Evolutionary conservation across 2,113 vertebrate genomes (phyloP).

Genomic region (Chaetorhynchus papuensis): DNA sequence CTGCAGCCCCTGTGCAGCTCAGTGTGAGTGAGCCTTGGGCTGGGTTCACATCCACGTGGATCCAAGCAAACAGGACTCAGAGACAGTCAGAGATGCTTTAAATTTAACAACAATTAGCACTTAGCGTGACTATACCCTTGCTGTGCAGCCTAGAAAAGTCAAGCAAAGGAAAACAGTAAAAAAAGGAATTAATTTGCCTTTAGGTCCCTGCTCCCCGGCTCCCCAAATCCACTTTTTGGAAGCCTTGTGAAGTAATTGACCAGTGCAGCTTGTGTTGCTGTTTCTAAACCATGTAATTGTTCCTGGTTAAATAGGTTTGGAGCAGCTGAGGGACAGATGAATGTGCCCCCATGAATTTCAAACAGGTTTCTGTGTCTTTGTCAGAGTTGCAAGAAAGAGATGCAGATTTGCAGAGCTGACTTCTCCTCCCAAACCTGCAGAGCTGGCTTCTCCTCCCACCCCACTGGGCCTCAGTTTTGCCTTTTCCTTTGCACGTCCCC

Average conservation of each 20-base stretch:
- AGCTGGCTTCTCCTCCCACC: background rate
- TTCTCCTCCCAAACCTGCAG: background rate
- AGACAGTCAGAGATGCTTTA: background rate
- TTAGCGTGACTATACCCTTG: background rate
- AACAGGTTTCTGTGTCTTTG: background rate
- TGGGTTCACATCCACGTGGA: background rate
- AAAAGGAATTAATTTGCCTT: background rate
- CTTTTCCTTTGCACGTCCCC: background rate
- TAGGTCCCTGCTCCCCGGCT: background rate
- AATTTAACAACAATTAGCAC: background rate
- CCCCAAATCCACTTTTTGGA: background rate
- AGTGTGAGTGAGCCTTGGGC: rapidly evolving
- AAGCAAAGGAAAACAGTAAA: background rate
- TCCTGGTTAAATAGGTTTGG: conserved; percentile 33
- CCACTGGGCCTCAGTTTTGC: background rate
- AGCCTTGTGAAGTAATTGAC: background rate
- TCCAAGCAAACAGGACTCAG: background rate
- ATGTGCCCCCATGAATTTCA: conserved; percentile 47
- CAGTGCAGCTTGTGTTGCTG: background rate
- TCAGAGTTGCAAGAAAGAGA: background rate
- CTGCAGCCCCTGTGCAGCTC: background rate
- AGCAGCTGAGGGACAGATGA: conserved; percentile 24
- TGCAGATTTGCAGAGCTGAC: background rate
- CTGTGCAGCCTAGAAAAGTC: background rate
- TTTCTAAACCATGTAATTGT: conserved; percentile 27